A percentile compares a stretch with the other conserved stretches of the same genome.
phyloP scores from a whole-genome alignment of 2,888 invertebrate genomes.

The Anorthoa munda region DNA sequence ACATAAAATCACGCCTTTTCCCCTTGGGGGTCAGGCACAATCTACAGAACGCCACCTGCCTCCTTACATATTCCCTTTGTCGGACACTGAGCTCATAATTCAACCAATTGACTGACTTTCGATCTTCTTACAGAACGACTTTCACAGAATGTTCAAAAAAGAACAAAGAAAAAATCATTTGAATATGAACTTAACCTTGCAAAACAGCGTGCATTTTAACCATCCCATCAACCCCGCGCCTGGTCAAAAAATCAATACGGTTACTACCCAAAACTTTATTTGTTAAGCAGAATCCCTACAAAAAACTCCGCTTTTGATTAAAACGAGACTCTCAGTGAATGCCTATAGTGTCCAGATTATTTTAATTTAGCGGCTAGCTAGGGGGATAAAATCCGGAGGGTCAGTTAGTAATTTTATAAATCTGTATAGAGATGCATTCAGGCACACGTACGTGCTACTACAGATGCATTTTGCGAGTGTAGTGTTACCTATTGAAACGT shows the following conservation, averaged over 20 bases:
- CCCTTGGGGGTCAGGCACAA: too few species aligned
- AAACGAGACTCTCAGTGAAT: constrained; percentile 44
- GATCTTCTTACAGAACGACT: background rate
- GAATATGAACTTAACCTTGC: constrained; percentile 37
- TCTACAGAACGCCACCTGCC: too few species aligned
- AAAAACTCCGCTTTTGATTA: constrained; percentile 41
- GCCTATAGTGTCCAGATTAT: constrained; percentile 60
- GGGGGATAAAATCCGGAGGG: constrained; percentile 47
- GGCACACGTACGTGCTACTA: constrained; percentile 1
- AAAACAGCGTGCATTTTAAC: constrained; percentile 19
- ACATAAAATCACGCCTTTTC: too few species aligned
- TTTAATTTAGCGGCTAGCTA: constrained; percentile 56
- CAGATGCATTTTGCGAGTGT: constrained; percentile 21
- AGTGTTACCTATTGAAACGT: constrained; percentile 4
- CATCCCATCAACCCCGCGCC: background rate
- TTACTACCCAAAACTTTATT: constrained; percentile 35
- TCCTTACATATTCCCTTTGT: too few species aligned
- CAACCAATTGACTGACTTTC: background rate
- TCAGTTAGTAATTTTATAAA: constrained; percentile 45
- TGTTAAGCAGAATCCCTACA: constrained; percentile 29
- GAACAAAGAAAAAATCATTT: background rate
- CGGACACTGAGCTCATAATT: background rate
- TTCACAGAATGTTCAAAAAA: background rate
- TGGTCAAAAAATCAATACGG: constrained; percentile 48
- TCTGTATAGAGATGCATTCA: constrained; percentile 24